Conservation (phyloP, 2,888 invertebrate species). For the Platerodrilus igneus region DNA sequence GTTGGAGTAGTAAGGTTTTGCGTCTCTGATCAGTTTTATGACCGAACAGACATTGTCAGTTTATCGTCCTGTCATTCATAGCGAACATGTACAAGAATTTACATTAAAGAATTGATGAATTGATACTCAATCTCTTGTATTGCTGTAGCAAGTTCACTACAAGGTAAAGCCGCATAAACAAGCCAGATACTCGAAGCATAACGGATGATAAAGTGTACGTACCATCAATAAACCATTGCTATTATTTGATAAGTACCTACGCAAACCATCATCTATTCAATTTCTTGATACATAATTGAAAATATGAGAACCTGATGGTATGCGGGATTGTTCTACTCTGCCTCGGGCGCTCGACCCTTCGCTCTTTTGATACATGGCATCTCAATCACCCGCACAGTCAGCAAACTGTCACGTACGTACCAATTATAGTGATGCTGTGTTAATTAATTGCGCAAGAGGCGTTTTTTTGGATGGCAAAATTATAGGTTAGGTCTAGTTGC, state of each 20-base stretch:
- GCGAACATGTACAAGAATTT: too few species aligned
- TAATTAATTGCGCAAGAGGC: too few species aligned
- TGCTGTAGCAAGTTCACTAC: too few species aligned
- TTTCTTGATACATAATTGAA: slow-evolving; percentile 33
- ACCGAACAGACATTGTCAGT: too few species aligned
- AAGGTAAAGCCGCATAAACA: slow-evolving; percentile 14
- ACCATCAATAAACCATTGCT: slow-evolving; percentile 16
- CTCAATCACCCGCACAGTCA: slow-evolving; percentile 13
- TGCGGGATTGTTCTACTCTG: slow-evolving; percentile 30
- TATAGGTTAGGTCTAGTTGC: too few species aligned
- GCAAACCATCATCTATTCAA: slow-evolving; percentile 20
- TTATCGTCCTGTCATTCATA: too few species aligned
- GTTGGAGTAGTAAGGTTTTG: too few species aligned
- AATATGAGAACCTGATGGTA: slow-evolving; percentile 36
- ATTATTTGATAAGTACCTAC: slow-evolving; percentile 17
- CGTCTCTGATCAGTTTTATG: too few species aligned
- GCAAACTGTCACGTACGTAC: slow-evolving; percentile 18
- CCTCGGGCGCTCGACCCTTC: slow-evolving; percentile 33
- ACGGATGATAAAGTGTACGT: slow-evolving; percentile 17
- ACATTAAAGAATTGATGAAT: too few species aligned
- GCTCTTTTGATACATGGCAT: slow-evolving; percentile 17
- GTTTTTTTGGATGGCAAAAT: too few species aligned
- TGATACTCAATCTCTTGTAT: too few species aligned
- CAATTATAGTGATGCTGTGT: too few species aligned
- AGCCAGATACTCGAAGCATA: slow-evolving; percentile 16